Conservation (phyloP, 2,797 vertebrate species). For the Sibirionetta formosa region DNA sequence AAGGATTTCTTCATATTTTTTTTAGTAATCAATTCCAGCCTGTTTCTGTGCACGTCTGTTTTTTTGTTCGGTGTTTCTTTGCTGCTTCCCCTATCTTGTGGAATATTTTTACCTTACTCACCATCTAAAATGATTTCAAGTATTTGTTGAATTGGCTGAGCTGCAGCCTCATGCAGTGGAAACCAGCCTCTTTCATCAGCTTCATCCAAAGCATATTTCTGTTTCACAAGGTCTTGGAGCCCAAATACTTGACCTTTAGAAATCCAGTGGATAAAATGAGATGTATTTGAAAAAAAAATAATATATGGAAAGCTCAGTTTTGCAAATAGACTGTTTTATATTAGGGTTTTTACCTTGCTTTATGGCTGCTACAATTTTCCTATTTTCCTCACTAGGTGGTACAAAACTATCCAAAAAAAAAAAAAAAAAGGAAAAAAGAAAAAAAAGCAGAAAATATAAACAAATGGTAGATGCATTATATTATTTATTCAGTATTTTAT, state of each 20-base stretch:
- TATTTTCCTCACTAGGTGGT: conserved; percentile 82
- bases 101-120: conserved; percentile 59
- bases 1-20: not conserved
- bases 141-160: conserved; percentile 85
- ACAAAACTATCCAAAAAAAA: conserved; percentile 78
- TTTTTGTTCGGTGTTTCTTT: not conserved
- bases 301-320: not conserved
- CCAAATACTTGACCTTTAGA: conserved; percentile 85
- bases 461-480: not conserved
- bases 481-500: not conserved
- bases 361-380: conserved; percentile 87
- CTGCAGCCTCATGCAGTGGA: conserved; percentile 87
- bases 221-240: conserved; percentile 85
- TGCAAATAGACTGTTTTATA: not conserved
- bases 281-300: not conserved
- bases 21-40: not conserved
- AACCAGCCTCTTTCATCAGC: conserved; percentile 88
- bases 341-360: conserved; percentile 81
- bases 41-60: not conserved
- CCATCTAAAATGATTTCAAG: conserved; percentile 87
- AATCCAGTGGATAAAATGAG: not conserved
- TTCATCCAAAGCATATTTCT: conserved; percentile 86
- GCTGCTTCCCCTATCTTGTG: not conserved
- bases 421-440: not conserved
- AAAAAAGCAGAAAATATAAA: not conserved